These are phyloP conservation scores for Drosophila seguyi DNA, from an alignment of 1,140 invertebrate genomes.

Conservation along the genomic window DNA sequence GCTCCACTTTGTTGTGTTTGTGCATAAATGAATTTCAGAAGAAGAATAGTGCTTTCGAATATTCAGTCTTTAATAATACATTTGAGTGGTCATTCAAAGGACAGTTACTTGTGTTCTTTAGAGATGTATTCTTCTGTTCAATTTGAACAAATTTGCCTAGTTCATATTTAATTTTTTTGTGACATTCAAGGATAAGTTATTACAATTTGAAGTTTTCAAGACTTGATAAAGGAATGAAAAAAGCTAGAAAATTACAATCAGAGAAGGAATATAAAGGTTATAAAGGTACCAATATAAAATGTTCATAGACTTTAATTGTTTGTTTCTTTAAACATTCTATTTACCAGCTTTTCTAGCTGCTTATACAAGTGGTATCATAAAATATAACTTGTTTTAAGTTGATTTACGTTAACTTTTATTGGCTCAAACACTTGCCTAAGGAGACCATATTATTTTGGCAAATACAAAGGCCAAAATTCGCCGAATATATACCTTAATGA, in stretches of 20 bases:
- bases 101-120: no score
- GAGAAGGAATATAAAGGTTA: no score
- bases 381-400: not conserved
- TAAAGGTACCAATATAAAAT: no score
- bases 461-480: not conserved
- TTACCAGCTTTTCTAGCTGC: fast-evolving
- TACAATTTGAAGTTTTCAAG: no score
- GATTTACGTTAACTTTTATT: not conserved
- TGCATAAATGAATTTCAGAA: not conserved
- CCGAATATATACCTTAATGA: not conserved
- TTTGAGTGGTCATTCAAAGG: not conserved
- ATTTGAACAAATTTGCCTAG: not conserved
- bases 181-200: not conserved
- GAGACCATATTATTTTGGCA: not conserved
- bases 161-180: not conserved
- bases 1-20: not conserved
- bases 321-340: not conserved
- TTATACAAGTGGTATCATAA: not conserved
- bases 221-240: no score
- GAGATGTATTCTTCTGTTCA: no score
- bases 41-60: no score
- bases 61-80: not conserved
- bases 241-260: not conserved
- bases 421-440: no score
- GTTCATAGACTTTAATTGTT: not conserved